These are phyloP conservation scores for Drosophila simulans DNA, from an alignment of 1,140 invertebrate species.

Conservation along the genomic window DNA sequence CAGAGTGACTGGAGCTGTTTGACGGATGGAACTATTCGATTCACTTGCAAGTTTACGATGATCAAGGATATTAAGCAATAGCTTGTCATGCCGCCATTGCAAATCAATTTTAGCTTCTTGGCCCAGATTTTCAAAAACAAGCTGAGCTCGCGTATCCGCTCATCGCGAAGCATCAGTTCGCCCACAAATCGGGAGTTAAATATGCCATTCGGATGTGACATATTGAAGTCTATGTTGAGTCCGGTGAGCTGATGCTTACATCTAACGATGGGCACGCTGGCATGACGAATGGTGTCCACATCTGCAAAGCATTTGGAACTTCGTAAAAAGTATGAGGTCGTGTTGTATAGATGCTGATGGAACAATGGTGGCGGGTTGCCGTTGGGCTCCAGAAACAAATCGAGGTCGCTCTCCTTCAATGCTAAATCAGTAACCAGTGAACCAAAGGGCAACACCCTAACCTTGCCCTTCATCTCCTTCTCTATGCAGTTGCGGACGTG, in stretches of 20 bases:
- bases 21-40: constrained; percentile 48
- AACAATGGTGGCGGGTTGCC: constrained; percentile 5
- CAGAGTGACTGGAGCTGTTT: constrained; percentile 50
- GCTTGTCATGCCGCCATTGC: constrained; percentile 69
- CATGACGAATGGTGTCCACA: constrained; percentile 62
- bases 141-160: constrained; percentile 55
- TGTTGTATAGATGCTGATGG: constrained; percentile 55
- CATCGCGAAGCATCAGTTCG: constrained; percentile 49
- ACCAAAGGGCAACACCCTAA: constrained; percentile 66
- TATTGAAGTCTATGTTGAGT: constrained; percentile 71
- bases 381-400: constrained; percentile 56
- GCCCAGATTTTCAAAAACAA: constrained; percentile 77
- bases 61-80: constrained; percentile 72
- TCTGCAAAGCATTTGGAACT: constrained; percentile 57
- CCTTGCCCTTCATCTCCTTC: constrained; percentile 26
- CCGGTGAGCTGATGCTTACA: constrained; percentile 64
- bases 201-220: constrained; percentile 66
- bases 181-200: constrained; percentile 68
- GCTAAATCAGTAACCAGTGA: constrained; percentile 72
- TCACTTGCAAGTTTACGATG: constrained; percentile 65
- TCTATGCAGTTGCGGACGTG: constrained; percentile 52
- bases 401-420: constrained; percentile 73
- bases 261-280: constrained; percentile 76
- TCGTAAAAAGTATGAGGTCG: constrained; percentile 39
- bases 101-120: constrained; percentile 62